Evolutionary conservation across 2,888 invertebrate species (phyloP), one percentile per base, ranked within the genome.

Genomic region (Brenthis daphne): DNA sequence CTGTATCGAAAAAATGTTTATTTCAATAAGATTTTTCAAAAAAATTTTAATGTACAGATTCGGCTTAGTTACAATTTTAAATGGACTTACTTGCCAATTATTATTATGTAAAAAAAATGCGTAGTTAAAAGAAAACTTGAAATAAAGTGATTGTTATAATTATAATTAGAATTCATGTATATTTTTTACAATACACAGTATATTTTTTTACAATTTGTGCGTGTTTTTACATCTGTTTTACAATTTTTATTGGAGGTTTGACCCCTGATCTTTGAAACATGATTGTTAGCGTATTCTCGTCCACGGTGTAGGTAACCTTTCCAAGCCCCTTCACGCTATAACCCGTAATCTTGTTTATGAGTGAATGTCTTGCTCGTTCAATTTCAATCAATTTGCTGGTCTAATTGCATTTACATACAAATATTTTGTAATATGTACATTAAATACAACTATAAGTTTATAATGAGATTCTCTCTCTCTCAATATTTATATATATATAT

Each of bases 301-400:
- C 50, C 60, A 12, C 14, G 29, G 33, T 4, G 53, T 6, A n/a
- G 51, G 54, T 65, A 65, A 65, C 69, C 69, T 69, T 69, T 69
- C 48, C 43, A 47, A 58, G 64, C 50, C 61, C 58, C 65, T 69
- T 60, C 68, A 51, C 56, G 55, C 43, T 69, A 61, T 65, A 61
- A 67, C 60, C 55, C 20, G 47, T 67, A 61, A 61, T n/a, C 47
- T 55, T 60, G 54, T 61, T 61, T 61, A 66, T 63, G 51, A 53
- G 61, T 13, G 51, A 61, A 51, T 63, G 61, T 63, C 33, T 63
- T 29, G 60, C 37, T 48, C 60, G 53, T 63, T 63, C 37, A 53
- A 48, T 53, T 63, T 37, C 53, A 63, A 63, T 56, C 54, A 37
- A 56, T 58, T 64, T 63, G 66, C 48, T 56, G 64, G 51, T 20